Percentiles rank a stretch among this genome's conserved stretches.
phyloP scores from a whole-genome alignment of 2,888 invertebrate species.

The Atherix ibis region DNA sequence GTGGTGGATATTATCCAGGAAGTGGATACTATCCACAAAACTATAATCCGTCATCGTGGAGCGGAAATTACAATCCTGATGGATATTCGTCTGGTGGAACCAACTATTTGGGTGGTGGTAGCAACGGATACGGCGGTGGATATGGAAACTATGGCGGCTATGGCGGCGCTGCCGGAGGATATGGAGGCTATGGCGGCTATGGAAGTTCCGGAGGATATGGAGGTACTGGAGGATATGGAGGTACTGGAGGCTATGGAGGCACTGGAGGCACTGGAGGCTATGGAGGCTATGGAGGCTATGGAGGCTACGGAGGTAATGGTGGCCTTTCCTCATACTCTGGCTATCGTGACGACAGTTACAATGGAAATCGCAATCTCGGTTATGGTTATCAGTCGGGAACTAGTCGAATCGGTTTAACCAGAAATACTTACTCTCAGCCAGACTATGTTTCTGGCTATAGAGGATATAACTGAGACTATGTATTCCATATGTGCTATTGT shows the following conservation, averaged over 20 bases:
- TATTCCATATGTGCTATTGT: no score
- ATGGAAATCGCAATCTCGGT: constrained; percentile 40
- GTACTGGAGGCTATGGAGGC: constrained; percentile 37
- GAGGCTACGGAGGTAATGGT: constrained; percentile 44
- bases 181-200: constrained; percentile 3
- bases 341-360: constrained; percentile 39
- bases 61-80: constrained; percentile 1
- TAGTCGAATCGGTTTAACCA: constrained; percentile 24
- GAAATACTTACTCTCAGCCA: constrained; percentile 6
- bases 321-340: constrained; percentile 42
- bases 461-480: constrained; percentile 16
- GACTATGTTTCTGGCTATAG: constrained; percentile 12
- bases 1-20: constrained; percentile 11
- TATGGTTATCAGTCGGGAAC: constrained; percentile 37
- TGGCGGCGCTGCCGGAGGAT: constrained; percentile 14
- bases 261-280: no score
- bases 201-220: constrained; percentile 14
- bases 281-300: constrained; percentile 27
- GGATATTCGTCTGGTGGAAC: constrained; percentile 14
- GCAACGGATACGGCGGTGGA: constrained; percentile 9
- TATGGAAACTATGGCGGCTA: constrained; percentile 11
- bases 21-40: constrained; percentile 9
- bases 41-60: neutral
- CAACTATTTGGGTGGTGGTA: constrained; percentile 12
- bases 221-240: constrained; percentile 40